Evolutionary conservation across 64 coral and sea anemone species (phyloP).

Genomic region (Acropora yongei): DNA sequence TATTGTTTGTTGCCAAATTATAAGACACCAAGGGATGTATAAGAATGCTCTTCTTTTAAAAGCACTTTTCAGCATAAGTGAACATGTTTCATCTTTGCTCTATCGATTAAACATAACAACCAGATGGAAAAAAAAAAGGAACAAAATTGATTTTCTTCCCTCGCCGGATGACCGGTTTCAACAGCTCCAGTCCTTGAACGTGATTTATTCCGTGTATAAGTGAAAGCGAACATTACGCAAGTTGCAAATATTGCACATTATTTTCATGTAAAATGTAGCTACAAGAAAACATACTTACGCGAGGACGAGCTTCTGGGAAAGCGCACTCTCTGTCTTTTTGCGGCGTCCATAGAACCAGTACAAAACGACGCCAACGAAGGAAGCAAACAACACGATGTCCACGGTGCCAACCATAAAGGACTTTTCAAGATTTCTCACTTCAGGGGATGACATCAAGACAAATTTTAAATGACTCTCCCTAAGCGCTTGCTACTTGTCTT

Average conservation of each 20-base stretch:
- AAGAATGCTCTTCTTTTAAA: too few relatives aligned
- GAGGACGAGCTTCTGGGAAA: slow-evolving; percentile 47
- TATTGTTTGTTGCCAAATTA: too few relatives aligned
- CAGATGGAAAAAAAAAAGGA: too few relatives aligned
- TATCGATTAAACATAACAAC: too few relatives aligned
- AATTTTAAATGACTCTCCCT: not conserved
- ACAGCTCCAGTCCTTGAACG: too few relatives aligned
- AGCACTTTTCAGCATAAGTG: too few relatives aligned
- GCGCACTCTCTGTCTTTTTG: slow-evolving; percentile 73
- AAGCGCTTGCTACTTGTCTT: not conserved
- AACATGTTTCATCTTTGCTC: too few relatives aligned
- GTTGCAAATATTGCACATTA: not conserved
- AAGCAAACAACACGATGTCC: slow-evolving; percentile 88
- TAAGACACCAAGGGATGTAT: too few relatives aligned
- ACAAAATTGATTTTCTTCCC: too few relatives aligned
- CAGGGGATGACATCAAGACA: slow-evolving; percentile 58
- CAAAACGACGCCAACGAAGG: slow-evolving; percentile 82
- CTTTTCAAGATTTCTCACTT: slow-evolving; percentile 61
- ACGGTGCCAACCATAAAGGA: slow-evolving; percentile 67
- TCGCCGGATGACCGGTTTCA: not conserved
- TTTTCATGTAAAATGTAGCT: not conserved
- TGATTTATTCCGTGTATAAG: not conserved
- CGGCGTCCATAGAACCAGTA: slow-evolving; percentile 96
- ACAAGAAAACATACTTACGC: slow-evolving; percentile 60
- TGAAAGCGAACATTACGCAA: not conserved